phyloP scores from a whole-genome alignment of 2,113 vertebrate genomes.

The Catharus minimus region DNA sequence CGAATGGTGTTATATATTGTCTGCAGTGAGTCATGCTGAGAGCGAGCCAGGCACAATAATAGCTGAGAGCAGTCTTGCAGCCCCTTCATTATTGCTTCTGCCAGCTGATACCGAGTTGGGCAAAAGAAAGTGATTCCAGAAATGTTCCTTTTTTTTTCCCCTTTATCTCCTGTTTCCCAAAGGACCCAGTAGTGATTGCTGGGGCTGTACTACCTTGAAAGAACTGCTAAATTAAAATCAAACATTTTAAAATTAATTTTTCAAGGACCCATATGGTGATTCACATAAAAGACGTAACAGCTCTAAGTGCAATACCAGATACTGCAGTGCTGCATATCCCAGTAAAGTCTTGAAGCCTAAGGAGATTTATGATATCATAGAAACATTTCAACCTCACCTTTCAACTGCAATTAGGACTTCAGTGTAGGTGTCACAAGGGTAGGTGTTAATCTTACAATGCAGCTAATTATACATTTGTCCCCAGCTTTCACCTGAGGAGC shows the following conservation, averaged over 20 bases:
- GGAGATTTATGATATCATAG: background rate
- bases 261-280: background rate
- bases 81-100: constrained; percentile 52
- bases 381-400: background rate
- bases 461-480: background rate
- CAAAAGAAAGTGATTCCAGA: constrained; percentile 54
- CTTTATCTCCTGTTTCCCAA: background rate
- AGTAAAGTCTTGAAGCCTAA: background rate
- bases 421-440: background rate
- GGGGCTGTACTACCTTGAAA: constrained; percentile 20
- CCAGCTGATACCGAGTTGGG: background rate
- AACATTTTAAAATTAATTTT: constrained; percentile 24
- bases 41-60: constrained; percentile 66
- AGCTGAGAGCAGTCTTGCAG: constrained; percentile 60
- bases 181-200: constrained; percentile 49
- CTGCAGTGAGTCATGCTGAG: constrained; percentile 73
- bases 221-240: constrained; percentile 16
- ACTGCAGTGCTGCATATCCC: background rate
- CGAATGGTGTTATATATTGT: constrained; percentile 65
- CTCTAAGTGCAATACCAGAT: background rate
- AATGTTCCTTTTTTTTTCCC: background rate
- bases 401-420: background rate
- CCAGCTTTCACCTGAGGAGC: background rate
- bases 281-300: background rate
- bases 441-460: background rate